Evolutionary conservation across 2,797 vertebrate species (phyloP).

Genomic region (Staurois parvus): DNA sequence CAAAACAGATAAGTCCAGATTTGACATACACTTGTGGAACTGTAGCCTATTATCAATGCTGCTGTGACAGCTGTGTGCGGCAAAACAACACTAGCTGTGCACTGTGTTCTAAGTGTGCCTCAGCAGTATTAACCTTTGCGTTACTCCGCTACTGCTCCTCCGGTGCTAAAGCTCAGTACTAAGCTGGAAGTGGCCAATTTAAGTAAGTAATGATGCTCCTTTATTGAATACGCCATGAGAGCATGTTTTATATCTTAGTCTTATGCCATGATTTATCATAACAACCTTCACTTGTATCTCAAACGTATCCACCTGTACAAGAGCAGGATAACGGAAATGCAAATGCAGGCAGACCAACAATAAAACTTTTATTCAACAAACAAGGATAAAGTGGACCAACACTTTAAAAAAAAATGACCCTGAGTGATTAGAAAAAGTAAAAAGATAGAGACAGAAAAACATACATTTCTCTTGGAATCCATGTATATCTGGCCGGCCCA

Average conservation of each 20-base stretch:
- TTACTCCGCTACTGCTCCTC: conserved; percentile 63
- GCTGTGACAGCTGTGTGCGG: conserved; percentile 75
- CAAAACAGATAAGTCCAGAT: conserved; percentile 83
- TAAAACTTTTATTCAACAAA: background rate
- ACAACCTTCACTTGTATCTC: background rate
- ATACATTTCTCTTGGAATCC: background rate
- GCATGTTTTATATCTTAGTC: background rate
- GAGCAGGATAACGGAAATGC: background rate
- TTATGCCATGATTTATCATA: background rate
- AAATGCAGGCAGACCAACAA: background rate
- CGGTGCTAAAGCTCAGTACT: background rate
- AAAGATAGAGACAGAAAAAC: no score
- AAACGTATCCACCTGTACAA: background rate
- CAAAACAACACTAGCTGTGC: conserved; percentile 76
- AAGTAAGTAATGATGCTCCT: conserved; percentile 4
- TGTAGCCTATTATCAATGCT: conserved; percentile 77
- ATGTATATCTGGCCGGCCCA: no score
- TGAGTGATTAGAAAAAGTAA: no score
- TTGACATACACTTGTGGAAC: conserved; percentile 79
- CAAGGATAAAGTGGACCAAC: no score
- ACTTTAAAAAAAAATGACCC: no score
- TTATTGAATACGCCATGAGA: conserved; percentile 11
- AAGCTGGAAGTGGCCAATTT: conserved; percentile 9
- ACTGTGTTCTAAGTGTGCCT: conserved; percentile 73
- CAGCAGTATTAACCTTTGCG: conserved; percentile 74